A percentile compares a stretch with the other conserved stretches of the same genome.
phyloP scores from a whole-genome alignment of 2,113 vertebrate genomes.

The Gallinago undulata region DNA sequence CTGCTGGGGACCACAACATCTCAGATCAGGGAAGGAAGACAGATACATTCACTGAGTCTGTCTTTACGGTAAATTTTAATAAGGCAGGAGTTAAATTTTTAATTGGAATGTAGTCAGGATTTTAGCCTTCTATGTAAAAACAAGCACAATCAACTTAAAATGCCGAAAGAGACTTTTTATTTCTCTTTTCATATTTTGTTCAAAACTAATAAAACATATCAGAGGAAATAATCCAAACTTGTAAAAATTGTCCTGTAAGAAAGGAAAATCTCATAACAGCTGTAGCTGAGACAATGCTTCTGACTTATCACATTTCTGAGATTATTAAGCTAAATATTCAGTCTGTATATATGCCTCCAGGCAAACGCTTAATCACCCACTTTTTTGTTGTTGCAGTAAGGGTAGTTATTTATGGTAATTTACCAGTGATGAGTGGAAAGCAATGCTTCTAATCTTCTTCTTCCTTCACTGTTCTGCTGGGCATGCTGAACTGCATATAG shows the following conservation, averaged over 20 bases:
- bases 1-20: background rate
- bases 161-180: background rate
- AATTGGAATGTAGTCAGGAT: background rate
- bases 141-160: background rate
- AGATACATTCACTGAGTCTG: background rate
- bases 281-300: background rate
- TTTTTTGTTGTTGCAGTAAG: background rate
- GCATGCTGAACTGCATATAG: background rate
- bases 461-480: conserved; percentile 5
- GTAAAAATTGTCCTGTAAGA: background rate
- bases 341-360: background rate
- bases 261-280: background rate
- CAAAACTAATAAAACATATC: background rate
- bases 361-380: conserved; percentile 34
- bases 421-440: conserved; percentile 32
- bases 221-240: background rate
- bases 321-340: conserved; percentile 61
- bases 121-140: background rate
- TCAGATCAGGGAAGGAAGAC: background rate
- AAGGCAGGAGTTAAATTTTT: background rate
- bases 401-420: conserved; percentile 46
- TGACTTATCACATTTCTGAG: conserved; percentile 5
- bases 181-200: background rate
- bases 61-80: background rate
- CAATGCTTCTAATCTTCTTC: background rate